Percentiles rank a stretch among this genome's conserved stretches.
Conservation (phyloP, 2,888 invertebrate species). For the Hartigia nigra region DNA sequence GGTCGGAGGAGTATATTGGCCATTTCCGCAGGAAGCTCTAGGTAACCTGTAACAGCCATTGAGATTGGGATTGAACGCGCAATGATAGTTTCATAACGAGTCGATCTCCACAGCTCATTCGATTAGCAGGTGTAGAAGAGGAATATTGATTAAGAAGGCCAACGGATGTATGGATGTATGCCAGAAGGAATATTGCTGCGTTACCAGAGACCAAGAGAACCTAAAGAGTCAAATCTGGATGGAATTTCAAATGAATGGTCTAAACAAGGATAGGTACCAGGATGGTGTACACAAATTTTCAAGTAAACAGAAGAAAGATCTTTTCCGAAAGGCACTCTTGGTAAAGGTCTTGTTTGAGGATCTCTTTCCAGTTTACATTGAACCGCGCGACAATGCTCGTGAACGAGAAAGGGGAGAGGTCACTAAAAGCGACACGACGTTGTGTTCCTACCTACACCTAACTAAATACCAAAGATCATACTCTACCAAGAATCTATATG, state of each 20-base stretch:
- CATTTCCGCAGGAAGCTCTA: constrained; percentile 64
- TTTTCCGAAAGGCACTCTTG: neutral
- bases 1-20: constrained; percentile 62
- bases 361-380: constrained; percentile 22
- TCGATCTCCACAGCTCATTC: constrained; percentile 6
- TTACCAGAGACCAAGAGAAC: neutral
- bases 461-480: neutral
- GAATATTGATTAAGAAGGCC: neutral
- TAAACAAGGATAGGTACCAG: neutral
- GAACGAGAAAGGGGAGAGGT: neutral
- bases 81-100: constrained; percentile 55
- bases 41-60: constrained; percentile 62
- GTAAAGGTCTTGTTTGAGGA: constrained; percentile 18
- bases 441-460: neutral
- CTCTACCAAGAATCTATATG: neutral
- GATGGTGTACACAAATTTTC: neutral
- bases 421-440: neutral
- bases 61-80: constrained; percentile 58
- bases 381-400: constrained; percentile 12
- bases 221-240: neutral
- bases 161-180: neutral
- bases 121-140: neutral
- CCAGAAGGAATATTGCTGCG: neutral
- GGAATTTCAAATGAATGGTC: neutral
- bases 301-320: neutral